Base-by-base conservation (phyloP, 2,113 vertebrate genomes). In the Vulpes ferrilata region DNA sequence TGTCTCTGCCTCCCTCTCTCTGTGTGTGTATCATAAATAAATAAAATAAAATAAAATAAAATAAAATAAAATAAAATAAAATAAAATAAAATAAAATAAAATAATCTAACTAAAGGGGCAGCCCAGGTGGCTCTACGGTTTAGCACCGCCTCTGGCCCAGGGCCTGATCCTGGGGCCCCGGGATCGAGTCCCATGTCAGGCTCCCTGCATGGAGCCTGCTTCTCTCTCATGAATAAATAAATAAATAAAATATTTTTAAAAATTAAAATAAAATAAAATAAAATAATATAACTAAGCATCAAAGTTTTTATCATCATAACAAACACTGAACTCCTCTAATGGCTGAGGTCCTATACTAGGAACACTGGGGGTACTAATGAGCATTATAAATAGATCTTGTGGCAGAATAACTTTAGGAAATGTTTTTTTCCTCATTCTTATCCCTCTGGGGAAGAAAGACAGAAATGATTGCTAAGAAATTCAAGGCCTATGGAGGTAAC, bases 381-480 rank as follows among this genome's bases (percentile, higher is more conserved):
- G 65, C 25, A 16, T 22, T 65, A 90, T 7, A 87, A 55, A 84
- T 51, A 96, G 15, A 67, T 20, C 7, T 10, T 35, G 10, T 4
- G 27, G 71, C 32, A 89, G 27, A 81, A 92, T 35, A 78, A 64
- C 82, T 93, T 65, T 16, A 95, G 82, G 30, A 97, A 94, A 88
- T 25, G 6, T 19, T 84, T 90, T 87, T 88, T 17, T 53, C 62
- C n/a, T 84, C 48, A 94, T 82, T 85, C 65, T 59, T 88, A 11
- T 78, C 35, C 48, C 60, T 76, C 43, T 51, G 38, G 59, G 7
- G 0, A 10, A n/a, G 10, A 74, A 91, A 96, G 48, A 78, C 11
- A 95, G 81, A 93, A 88, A 96, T 22, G 2, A 30, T 0, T 88
- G 53, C 51, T 93, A n/a, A 76, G 83, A 96, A 97, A 97, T 53